Base-by-base conservation (phyloP, 2,888 invertebrate species). In the Saturnia pavonia region DNA sequence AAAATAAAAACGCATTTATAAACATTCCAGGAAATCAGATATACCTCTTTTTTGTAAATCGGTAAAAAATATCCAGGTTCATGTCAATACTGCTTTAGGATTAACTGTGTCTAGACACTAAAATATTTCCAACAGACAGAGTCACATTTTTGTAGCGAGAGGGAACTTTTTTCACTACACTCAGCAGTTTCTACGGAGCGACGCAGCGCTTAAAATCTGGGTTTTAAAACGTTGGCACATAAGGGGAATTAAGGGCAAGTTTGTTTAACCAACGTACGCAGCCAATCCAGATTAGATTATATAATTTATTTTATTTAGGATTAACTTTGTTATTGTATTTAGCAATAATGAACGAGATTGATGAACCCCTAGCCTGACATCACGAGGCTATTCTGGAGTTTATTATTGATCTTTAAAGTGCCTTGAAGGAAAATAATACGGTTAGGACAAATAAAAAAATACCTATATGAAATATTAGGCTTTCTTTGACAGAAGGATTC, bases 141-240 rank as follows among this genome's bases (percentile, higher is more conserved):
- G 70, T 42, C 66, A 75, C 69, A 78, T 79, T 82, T 81, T 83
- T 80, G 77, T 76, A 76, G 70, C 72, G 77, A 75, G 73, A 76
- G 67, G 42, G 72, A 71, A 70, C 75, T 77, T 77, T 80, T 87
- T 85, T 84, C 76, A 79, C 80, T 78, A 72, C 78, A 83, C 82
- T 86, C 86, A 83, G 86, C 88, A 81, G 79, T 84, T 84, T 82
- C 75, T 78, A 71, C 65, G 74, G 72, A 80, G 81, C 82, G 81
- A 79, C 79, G 79, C 81, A 79, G 81, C 84, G 86, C 82, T 87
- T 85, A 86, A 86, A 88, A 85, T 86, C 84, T 84, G 83, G 77
- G 82, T 80, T 83, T 82, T 83, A 85, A 87, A 83, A 80, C 80
- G 77, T 79, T 80, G 74, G 80, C 83, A 77, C 75, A 79, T 79